phyloP scores from a whole-genome alignment of 2,113 vertebrate genomes.

The Toxotes jaculatrix region DNA sequence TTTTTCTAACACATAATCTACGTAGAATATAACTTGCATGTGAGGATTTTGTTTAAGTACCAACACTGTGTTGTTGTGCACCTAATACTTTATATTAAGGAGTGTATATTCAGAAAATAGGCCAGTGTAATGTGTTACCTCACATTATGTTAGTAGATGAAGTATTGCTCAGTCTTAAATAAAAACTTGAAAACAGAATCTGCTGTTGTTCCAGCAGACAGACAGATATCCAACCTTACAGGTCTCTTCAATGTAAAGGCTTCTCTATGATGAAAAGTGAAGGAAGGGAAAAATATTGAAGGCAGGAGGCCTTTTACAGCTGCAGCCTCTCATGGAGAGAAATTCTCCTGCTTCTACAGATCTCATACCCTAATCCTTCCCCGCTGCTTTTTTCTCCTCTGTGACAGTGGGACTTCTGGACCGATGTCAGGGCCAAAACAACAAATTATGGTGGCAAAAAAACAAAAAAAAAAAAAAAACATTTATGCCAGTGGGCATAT shows the following conservation, averaged over 20 bases:
- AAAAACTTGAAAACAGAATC: not conserved
- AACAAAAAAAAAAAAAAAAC: too few relatives aligned
- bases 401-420: slow-evolving; percentile 13
- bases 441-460: slow-evolving; percentile 5
- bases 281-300: not conserved
- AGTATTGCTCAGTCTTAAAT: not conserved
- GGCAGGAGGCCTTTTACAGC: slow-evolving; percentile 10
- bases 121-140: not conserved
- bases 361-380: slow-evolving; percentile 12
- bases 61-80: slow-evolving; percentile 11
- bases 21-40: not conserved
- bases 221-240: not conserved
- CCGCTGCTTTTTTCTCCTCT: slow-evolving; percentile 34
- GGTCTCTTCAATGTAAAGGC: not conserved
- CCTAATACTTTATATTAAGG: not conserved
- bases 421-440: slow-evolving; percentile 12
- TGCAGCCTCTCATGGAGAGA: slow-evolving; percentile 20
- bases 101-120: not conserved
- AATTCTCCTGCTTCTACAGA: slow-evolving; percentile 14
- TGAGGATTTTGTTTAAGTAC: slow-evolving; percentile 11
- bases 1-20: not conserved
- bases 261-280: slow-evolving; percentile 6
- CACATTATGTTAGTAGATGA: not conserved
- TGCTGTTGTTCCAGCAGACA: not conserved
- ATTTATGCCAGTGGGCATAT: not conserved